Evolutionary conservation across 1,140 invertebrate genomes (phyloP).

Genomic region (Neodiprion fabricii): DNA sequence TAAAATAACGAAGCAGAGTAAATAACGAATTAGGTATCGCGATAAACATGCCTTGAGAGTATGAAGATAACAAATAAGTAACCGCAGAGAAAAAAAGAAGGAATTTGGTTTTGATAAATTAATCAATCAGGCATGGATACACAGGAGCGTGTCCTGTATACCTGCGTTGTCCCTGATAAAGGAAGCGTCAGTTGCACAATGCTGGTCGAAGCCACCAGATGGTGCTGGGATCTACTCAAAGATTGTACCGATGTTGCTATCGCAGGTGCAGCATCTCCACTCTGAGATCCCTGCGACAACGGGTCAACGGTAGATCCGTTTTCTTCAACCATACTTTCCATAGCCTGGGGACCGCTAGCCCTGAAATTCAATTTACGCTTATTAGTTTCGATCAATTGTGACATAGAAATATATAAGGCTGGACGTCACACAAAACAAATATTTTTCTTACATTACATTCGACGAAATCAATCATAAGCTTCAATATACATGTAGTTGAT

Average conservation of each 20-base stretch:
- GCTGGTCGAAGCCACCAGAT: slow-evolving; percentile 73
- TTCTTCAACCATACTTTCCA: slow-evolving; percentile 90
- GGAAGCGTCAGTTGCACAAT: slow-evolving; percentile 84
- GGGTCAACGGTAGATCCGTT: slow-evolving; percentile 76
- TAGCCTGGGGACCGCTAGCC: slow-evolving; percentile 65
- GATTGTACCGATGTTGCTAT: slow-evolving; percentile 67
- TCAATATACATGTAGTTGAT: slow-evolving; percentile 8
- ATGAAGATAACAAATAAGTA: slow-evolving; percentile 12
- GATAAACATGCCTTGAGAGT: background rate
- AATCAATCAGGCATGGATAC: slow-evolving; percentile 48
- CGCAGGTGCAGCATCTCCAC: slow-evolving; percentile 57
- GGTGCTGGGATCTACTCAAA: slow-evolving; percentile 61
- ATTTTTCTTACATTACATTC: slow-evolving; percentile 5
- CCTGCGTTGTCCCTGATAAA: slow-evolving; percentile 72
- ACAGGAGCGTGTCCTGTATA: slow-evolving; percentile 62
- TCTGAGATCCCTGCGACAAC: slow-evolving; percentile 63
- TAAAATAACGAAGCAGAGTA: slow-evolving; percentile 23
- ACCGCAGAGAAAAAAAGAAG: background rate
- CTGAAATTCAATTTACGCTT: slow-evolving; percentile 55
- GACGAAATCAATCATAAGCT: slow-evolving; percentile 11
- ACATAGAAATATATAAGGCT: slow-evolving; percentile 17
- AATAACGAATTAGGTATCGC: no score
- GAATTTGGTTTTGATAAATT: background rate
- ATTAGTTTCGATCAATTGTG: slow-evolving; percentile 33
- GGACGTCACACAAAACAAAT: slow-evolving; percentile 13